phyloP scores from a whole-genome alignment of 2,797 vertebrate species.

The Tapera naevia region DNA sequence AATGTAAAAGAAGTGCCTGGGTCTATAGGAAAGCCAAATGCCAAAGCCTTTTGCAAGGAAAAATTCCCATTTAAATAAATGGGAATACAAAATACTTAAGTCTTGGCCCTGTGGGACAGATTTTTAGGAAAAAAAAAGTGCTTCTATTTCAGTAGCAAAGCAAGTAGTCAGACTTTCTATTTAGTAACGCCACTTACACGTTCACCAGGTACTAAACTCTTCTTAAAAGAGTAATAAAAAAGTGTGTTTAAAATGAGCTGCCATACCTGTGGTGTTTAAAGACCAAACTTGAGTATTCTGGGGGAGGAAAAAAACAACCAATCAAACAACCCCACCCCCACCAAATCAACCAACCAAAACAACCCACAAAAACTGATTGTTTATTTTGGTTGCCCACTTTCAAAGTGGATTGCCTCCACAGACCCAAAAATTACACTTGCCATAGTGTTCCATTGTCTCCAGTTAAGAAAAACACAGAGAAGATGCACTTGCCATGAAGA shows the following conservation, averaged over 20 bases:
- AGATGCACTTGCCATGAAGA: constrained; percentile 1
- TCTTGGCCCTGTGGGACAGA: not conserved
- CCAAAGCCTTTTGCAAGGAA: not conserved
- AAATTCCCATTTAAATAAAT: not conserved
- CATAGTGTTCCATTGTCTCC: not conserved
- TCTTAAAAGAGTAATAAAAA: not conserved
- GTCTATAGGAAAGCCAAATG: not conserved
- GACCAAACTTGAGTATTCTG: not conserved
- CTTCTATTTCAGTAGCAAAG: constrained; percentile 20
- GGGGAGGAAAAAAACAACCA: not conserved
- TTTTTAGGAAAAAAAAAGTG: not conserved
- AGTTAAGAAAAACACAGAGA: not conserved
- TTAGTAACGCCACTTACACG: not conserved
- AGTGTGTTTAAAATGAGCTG: not conserved
- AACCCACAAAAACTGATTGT: not conserved
- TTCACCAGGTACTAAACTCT: not conserved
- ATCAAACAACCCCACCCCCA: no score
- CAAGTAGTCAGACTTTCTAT: not conserved
- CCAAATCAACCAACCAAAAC: no score
- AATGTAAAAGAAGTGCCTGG: not conserved
- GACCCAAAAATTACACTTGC: not conserved
- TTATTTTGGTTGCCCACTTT: not conserved
- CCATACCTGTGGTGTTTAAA: not conserved
- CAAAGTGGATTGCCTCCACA: constrained; percentile 20
- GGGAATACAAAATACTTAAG: not conserved